These are phyloP conservation scores for Galago senegalensis DNA, from an alignment of 2,797 vertebrate species.

Conservation along the genomic window DNA sequence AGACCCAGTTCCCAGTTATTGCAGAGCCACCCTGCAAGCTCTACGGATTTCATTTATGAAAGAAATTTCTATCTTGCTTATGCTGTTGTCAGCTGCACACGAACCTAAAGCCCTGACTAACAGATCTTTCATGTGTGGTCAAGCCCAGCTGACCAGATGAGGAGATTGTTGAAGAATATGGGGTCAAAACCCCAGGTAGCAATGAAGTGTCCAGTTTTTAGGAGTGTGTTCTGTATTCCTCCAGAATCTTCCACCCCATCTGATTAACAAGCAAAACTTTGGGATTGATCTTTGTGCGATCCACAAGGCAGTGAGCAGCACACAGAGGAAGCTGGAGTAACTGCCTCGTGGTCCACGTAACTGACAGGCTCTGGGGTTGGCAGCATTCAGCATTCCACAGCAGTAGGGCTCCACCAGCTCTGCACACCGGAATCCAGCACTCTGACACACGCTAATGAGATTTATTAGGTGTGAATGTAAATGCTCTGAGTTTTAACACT, in stretches of 20 bases:
- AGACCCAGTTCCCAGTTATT: background rate
- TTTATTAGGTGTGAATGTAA: conserved; percentile 74
- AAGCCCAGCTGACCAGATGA: conserved; percentile 8
- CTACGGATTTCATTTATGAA: conserved; percentile 56
- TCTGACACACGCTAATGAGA: conserved; percentile 73
- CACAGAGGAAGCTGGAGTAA: background rate
- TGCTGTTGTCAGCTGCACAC: conserved; percentile 63
- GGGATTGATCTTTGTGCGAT: background rate
- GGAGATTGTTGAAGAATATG: conserved; percentile 53
- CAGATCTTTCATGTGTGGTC: conserved; percentile 48
- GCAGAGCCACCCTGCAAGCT: background rate
- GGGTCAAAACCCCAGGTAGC: background rate
- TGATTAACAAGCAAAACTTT: background rate
- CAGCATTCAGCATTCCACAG: background rate
- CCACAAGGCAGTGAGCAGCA: background rate
- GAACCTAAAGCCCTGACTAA: conserved; percentile 55
- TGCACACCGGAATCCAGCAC: background rate
- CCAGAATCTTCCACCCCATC: background rate
- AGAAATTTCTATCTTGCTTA: conserved; percentile 67
- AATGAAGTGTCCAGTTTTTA: conserved; percentile 1
- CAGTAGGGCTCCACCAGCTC: background rate
- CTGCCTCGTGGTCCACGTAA: background rate
- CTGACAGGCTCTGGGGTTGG: background rate
- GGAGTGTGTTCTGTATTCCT: background rate
- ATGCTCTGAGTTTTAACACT: conserved; percentile 37